Evolutionary conservation across 1,140 invertebrate genomes (phyloP), one percentile per base, ranked within the genome.

Genomic region (Steinernema khuongi): DNA sequence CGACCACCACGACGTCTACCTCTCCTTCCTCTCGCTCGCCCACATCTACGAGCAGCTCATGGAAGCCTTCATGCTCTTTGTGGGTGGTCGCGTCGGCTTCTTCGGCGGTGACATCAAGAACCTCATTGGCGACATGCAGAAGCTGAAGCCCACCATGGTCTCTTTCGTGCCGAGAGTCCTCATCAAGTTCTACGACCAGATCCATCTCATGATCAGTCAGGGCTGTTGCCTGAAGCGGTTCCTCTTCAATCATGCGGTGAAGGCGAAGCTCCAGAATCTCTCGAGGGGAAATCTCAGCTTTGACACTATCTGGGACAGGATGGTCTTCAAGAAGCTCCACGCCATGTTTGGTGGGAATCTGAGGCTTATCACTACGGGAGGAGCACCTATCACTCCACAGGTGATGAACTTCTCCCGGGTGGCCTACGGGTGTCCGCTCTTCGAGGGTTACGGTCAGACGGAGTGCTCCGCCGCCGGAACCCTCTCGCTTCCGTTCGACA

Each of bases 161-260:
- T 79, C 85, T 11, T 83, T 86, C 22, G 88, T 88, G 7, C 88
- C 88, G 2, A 74, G 88, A 28, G 75, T 88, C 18, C 77, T 88
- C 1, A 88, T 88, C 73, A 82, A 86, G 74, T 84, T 88, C 11
- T 85, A 88, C 77, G 86, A 80, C 31, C 50, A 76, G 31, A 83
- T 83, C 30, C 32, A 78, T 29, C 66, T 77, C 26, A 71, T 77
- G 67, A 68, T 78, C 11, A 69, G 26, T 1, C 67, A 72, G 30
- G 75, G 71, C 29, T 69, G 66, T n/a, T 70, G 67, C 36, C 33
- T 80, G 1, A 68, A 68, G n/a, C 71, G 72, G 28, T 68, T 71
- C 18, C 22, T 80, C 1, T 80, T 79, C 22, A 22, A 68, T 1
- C 44, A 36, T 50, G 74, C 77, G 17, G 41, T 79, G 22, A 72